A percentile compares a stretch with the other conserved stretches of the same genome.
phyloP scores from a whole-genome alignment of 2,797 vertebrate genomes.

The Leucoraja ocellata region DNA sequence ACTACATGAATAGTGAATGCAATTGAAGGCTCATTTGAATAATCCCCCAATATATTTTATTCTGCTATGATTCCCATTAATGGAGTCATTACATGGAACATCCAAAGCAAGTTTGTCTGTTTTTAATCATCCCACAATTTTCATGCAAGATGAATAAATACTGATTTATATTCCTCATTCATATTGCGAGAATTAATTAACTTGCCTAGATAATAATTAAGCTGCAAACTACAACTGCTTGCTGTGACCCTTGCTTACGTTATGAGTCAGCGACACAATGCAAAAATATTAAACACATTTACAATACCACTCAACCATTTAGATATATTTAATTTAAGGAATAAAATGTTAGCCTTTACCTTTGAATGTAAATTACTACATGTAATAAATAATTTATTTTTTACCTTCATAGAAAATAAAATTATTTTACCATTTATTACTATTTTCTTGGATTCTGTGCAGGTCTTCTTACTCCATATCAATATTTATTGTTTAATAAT shows the following conservation, averaged over 20 bases:
- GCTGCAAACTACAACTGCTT: conserved; percentile 19
- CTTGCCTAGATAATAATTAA: conserved; percentile 21
- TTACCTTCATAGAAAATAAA: background rate
- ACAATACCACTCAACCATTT: background rate
- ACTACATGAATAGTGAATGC: conserved; percentile 16
- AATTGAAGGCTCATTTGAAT: conserved; percentile 17
- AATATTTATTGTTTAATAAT: background rate
- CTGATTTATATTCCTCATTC: conserved; percentile 35
- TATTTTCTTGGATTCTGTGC: background rate
- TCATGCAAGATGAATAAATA: conserved; percentile 25
- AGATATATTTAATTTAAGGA: background rate
- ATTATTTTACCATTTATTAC: background rate
- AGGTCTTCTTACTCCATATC: background rate
- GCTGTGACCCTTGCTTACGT: conserved; percentile 29
- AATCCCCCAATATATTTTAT: conserved; percentile 17
- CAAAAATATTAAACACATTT: background rate
- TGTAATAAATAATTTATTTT: background rate
- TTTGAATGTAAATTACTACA: background rate
- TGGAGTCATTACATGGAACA: conserved; percentile 21
- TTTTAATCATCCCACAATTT: conserved; percentile 35
- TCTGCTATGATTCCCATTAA: background rate
- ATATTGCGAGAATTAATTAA: conserved; percentile 37
- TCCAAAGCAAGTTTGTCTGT: conserved; percentile 25
- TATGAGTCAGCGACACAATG: background rate
- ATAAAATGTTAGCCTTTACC: too few relatives aligned